Base-by-base conservation (phyloP, 53 echinoderm and acorn worm species). In the Zoroaster sp. region DNA sequence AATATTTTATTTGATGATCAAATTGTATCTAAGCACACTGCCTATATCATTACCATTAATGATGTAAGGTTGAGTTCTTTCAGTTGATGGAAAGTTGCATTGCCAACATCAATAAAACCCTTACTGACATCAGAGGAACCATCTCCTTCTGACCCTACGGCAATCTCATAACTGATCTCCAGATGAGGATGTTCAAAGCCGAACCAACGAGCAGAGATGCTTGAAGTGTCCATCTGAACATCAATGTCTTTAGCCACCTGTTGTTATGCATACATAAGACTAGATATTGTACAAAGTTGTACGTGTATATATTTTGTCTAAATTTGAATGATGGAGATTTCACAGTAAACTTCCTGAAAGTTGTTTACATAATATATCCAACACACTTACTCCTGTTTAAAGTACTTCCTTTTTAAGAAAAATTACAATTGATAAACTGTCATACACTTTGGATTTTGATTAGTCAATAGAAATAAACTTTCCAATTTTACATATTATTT, bases 101-200 rank as follows among this genome's bases (percentile, higher is more conserved):
- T 36, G 36, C 40, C 35, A 25, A 78, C 78, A 14, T 17, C 15
- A 35, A 52, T 52, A 14, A 53, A 78, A 1, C 78, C 38, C n/a
- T 43, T 44, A 17, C 52, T 78, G 40, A 83, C 66, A n/a, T 83
- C 83, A 4, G 4, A 23, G 3, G 68, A 39, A 67, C 40, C 67
- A 2, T 7, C 4, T 15, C 14, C 31, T 10, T 18, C 53, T 21
- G 83, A 17, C 1, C 83, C 83, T 23, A 83, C 41, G 14, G 83
- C 83, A 4, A 83, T 28, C 21, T 83, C 66, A 68, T 83, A 83
- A 28, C 35, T 66, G 14, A 83, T 40, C n/a, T 66, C 21, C 15
- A 66, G 68, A 25, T 83, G 69, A 6, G 86, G 86, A 44, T 71
- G 72, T 25, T 68, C 71, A 72, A 86, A 86, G 11, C 86, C 86